A percentile compares a stretch with the other conserved stretches of the same genome.
Conservation (phyloP, 2,797 vertebrate species). For the Sebastiscus tertius region DNA sequence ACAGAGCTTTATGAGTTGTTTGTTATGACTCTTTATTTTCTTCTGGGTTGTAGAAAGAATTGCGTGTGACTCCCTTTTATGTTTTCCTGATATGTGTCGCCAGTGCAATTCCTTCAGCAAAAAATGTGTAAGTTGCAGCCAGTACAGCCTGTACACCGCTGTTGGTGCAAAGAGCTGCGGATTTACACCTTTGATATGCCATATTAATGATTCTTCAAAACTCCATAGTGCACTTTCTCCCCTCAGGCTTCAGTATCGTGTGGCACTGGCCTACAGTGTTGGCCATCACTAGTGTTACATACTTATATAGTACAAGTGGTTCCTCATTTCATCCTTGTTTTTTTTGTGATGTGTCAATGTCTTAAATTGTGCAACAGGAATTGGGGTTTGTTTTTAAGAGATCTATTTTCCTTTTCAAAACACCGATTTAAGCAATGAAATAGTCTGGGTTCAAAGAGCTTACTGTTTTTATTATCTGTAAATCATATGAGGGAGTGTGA, state of each 20-base stretch:
- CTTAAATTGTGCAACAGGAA: slow-evolving; percentile 28
- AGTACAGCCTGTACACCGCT: neutral
- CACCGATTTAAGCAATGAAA: slow-evolving; percentile 1
- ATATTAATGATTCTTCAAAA: slow-evolving; percentile 38
- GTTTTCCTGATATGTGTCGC: slow-evolving; percentile 25
- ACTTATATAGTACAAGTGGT: slow-evolving; percentile 9
- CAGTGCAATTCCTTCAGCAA: slow-evolving; percentile 44
- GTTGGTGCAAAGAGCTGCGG: slow-evolving; percentile 29
- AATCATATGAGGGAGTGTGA: slow-evolving; percentile 24
- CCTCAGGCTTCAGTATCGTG: slow-evolving; percentile 24
- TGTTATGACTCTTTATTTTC: slow-evolving; percentile 21
- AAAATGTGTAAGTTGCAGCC: neutral
- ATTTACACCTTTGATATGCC: slow-evolving; percentile 46
- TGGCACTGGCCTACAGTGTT: slow-evolving; percentile 30
- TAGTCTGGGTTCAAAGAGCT: slow-evolving; percentile 16
- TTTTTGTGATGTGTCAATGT: slow-evolving; percentile 11
- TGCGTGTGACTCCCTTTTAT: slow-evolving; percentile 3
- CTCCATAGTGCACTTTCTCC: slow-evolving; percentile 31
- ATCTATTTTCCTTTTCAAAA: slow-evolving; percentile 17
- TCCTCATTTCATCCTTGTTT: slow-evolving; percentile 26
- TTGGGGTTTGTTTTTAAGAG: slow-evolving; percentile 36
- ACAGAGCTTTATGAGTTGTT: slow-evolving; percentile 35
- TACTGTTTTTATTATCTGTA: slow-evolving; percentile 37
- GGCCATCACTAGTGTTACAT: slow-evolving; percentile 40
- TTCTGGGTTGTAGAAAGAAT: slow-evolving; percentile 10